Percentiles rank a stretch among this genome's conserved stretches.
phyloP scores from a whole-genome alignment of 2,888 invertebrate species.

The Limenitis camilla region DNA sequence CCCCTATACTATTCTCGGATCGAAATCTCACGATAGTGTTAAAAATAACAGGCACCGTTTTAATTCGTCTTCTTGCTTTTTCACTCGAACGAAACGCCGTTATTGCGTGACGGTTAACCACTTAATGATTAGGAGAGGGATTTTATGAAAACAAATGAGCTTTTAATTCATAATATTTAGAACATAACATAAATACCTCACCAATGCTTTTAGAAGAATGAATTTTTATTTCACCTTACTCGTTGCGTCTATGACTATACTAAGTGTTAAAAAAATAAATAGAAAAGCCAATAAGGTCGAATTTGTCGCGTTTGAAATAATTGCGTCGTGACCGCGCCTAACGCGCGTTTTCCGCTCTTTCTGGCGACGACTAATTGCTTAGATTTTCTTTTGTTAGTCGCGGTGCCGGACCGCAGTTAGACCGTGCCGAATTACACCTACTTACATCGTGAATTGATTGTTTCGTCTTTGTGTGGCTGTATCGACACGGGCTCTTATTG shows the following conservation, averaged over 20 bases:
- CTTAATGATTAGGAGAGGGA: conserved; percentile 34
- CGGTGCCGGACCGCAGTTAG: conserved; percentile 63
- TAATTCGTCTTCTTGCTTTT: conserved; percentile 38
- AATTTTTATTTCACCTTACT: too few relatives aligned
- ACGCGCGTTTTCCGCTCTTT: conserved; percentile 74
- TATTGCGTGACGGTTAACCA: conserved; percentile 36
- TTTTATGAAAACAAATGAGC: conserved; percentile 36
- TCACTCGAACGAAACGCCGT: too few relatives aligned
- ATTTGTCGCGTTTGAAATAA: conserved; percentile 17
- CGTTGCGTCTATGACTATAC: too few relatives aligned
- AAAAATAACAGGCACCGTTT: conserved; percentile 55
- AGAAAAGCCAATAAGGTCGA: conserved; percentile 23
- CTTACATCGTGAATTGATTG: conserved; percentile 73
- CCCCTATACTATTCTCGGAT: conserved; percentile 47
- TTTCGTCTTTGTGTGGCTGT: conserved; percentile 67
- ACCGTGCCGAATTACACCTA: conserved; percentile 71
- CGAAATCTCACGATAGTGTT: conserved; percentile 44
- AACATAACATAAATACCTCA: conserved; percentile 12
- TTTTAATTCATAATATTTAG: too few relatives aligned
- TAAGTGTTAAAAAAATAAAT: conserved; percentile 16
- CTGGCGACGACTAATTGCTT: conserved; percentile 74
- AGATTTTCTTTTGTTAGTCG: conserved; percentile 74
- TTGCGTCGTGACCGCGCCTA: conserved; percentile 61
- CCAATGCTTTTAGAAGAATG: conserved; percentile 21
- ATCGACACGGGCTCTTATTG: conserved; percentile 71